phyloP scores from a whole-genome alignment of 2,888 invertebrate species.

The Drosophila lacicola region DNA sequence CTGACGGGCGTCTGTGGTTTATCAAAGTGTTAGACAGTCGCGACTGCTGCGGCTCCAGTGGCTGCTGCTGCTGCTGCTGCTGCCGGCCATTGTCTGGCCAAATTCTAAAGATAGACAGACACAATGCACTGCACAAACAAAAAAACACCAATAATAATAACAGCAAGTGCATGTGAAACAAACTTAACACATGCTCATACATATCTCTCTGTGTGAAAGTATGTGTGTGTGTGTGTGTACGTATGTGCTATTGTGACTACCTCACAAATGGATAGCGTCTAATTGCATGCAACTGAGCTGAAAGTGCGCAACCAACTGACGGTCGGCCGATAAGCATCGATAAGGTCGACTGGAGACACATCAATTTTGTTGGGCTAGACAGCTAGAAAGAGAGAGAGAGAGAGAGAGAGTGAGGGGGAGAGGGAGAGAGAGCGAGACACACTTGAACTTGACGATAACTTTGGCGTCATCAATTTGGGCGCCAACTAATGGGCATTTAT shows the following conservation, averaged over 20 bases:
- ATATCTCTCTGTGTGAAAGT: neutral
- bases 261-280: conserved; percentile 48
- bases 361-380: conserved; percentile 40
- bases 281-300: conserved; percentile 51
- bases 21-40: conserved; percentile 64
- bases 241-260: conserved; percentile 40
- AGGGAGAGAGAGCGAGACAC: neutral
- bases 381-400: neutral
- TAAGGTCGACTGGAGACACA: conserved; percentile 61
- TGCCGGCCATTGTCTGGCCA: conserved; percentile 66
- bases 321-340: conserved; percentile 59
- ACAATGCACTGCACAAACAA: conserved; percentile 54
- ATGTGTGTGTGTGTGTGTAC: conserved; percentile 13
- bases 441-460: conserved; percentile 54
- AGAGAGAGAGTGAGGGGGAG: neutral
- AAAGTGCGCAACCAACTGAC: conserved; percentile 39
- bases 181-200: conserved; percentile 38
- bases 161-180: conserved; percentile 74
- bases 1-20: conserved; percentile 58
- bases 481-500: conserved; percentile 20
- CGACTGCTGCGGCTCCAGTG: conserved; percentile 20
- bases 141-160: conserved; percentile 29
- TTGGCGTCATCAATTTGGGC: conserved; percentile 37
- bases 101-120: conserved; percentile 59
- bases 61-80: conserved; percentile 25